Evolutionary conservation across 2,113 vertebrate species (phyloP), one percentile per base, ranked within the genome.

Genomic region (Mugil cephalus): DNA sequence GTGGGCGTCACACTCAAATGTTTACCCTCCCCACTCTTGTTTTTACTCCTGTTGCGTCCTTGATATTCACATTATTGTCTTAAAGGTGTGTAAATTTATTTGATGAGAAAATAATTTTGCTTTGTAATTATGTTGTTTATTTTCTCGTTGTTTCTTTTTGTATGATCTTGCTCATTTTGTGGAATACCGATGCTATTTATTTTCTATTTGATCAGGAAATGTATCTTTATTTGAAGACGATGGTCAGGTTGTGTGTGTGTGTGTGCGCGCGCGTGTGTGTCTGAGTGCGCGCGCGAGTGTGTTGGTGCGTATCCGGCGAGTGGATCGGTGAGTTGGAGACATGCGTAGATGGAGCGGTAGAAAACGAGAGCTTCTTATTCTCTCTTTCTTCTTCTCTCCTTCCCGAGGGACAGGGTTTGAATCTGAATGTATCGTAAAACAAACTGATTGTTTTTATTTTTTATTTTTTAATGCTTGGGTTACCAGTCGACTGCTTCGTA

Each of bases 61-160:
- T 89, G 77, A 92, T 90, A 88, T 86, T 91, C 88, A 90, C 87
- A 70, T 85, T 90, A 70, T 85, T 90, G 88, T 89, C 87, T 89
- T 89, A 89, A 90, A 30, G 77, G 77, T 80, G 84, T 94, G 90
- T 87, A 87, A 42, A 90, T 87, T 90, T 34, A 69, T 88, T 87
- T 87, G 76, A 92, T 70, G 80, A 85, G n/a, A 59, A 83, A 79
- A 77, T 62, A 61, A 87, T 85, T 88, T 85, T 79, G 80, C 80
- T 89, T 89, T 87, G 75, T 87, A 81, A 87, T 88, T 87, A 79
- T 48, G 74, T 89, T 89, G 77, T 85, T 75, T 79, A 77, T 84
- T 85, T 77, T 79, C 65, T 83, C 63, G 80, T 14, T 91, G n/a
- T 91, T 94, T 91, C 15, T 92, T 93, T 94, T 93, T 91, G 91